Evolutionary conservation across 1,140 invertebrate genomes (phyloP), one percentile per base, ranked within the genome.

Genomic region (Drosophila repleta): DNA sequence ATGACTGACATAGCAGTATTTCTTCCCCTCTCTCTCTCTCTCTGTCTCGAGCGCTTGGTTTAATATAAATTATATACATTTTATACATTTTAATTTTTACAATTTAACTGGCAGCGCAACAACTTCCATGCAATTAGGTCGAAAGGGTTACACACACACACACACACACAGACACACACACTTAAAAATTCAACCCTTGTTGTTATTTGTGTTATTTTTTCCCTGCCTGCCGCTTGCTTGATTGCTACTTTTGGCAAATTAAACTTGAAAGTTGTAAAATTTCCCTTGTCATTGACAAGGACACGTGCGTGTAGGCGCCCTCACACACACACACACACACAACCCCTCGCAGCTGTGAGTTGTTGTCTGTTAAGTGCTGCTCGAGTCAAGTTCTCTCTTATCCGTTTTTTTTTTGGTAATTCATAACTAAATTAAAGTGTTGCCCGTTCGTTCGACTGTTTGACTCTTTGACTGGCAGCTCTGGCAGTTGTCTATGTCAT

Each of bases 211-310:
- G 20, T 70, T 70, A n/a, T n/a, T 20, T 65, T 56, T 26, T 39
- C 43, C 32, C 49, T 57, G 21, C 26, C 79, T 63, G 69, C 20
- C 63, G 66, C 60, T 66, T 74, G 81, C 64, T 87, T 87, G 82
- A 88, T 88, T 88, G 84, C 83, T 89, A 88, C 83, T 88, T 76
- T 79, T 88, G 73, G 66, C 80, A 88, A 88, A 88, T 88, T 88
- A 88, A 88, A 88, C 83, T 88, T 89, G 84, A 88, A 88, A 88
- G 79, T 89, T 88, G 76, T 89, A 83, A 89, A 89, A 88, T 88
- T 88, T 88, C 83, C 83, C 84, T 88, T 88, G 84, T 88, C 83
- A 88, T 89, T 88, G 79, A 66, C 84, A 88, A 88, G 79, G 83
- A 83, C 83, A 88, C 83, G 83, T 88, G 83, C 83, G 75, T 79